Evolutionary conservation across 2,888 invertebrate genomes (phyloP), one percentile per base, ranked within the genome.

Genomic region (Plagodis dolabraria): DNA sequence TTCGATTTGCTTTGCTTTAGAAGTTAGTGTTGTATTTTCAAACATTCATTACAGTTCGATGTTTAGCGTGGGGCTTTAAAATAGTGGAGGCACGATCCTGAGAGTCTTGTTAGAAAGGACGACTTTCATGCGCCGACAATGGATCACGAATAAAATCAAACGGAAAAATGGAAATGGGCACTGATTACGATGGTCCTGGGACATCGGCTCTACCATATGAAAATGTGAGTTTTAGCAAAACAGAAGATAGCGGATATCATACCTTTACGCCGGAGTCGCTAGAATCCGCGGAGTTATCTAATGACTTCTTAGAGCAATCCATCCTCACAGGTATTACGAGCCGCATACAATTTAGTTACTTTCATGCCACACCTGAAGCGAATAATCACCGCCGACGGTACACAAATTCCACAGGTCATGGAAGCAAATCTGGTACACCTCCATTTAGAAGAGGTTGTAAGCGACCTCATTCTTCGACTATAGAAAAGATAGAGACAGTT

Each of bases 211-310:
- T 85, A 57, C 71, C 82, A 12, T 84, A 76, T 58, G 79, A 82
- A 36, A 83, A 73, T 63, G 70, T 79, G 42, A 82, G 79, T 63
- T 82, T 82, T 68, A 85, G 80, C 68, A 85, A 79, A 64, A 72
- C 80, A n/a, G 91, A 92, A 72, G 92, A 92, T 65, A 92, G 92
- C 73, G 92, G 92, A 45, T 92, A 92, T 68, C 88, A 90, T 58
- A 90, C 91, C 1, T 86, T 81, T 64, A 89, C 91, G 40, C 89
- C 89, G 44, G 80, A 87, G 33, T 87, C 91, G 9, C 74, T 89
- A 44, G 87, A 87, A 70, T 80, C 76, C 61, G 85, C 85, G 0
- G 83, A 83, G 64, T 59, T 85, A 66, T 83, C 85, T 1, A 82
- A 73, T 60, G 86, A 86, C 42, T 86, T 79, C 63, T 65, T 81